A percentile compares a stretch with the other conserved stretches of the same genome.
Evolutionary conservation across 2,888 invertebrate species (phyloP).

Genomic region (Portevinia maculata): DNA sequence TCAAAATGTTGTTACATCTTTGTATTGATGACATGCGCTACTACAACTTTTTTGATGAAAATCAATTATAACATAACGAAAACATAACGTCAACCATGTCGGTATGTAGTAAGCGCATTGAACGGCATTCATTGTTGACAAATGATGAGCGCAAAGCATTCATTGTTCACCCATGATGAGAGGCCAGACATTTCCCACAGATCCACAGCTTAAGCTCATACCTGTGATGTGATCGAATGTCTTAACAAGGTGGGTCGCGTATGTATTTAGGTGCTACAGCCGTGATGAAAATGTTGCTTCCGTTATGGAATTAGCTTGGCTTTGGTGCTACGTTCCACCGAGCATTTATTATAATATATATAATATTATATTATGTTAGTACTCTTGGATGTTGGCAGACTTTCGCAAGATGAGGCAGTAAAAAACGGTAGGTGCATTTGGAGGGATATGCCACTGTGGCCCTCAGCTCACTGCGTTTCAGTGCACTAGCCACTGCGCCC

Average conservation of each 20-base stretch:
- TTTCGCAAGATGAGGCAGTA: too few species aligned
- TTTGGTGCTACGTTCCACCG: too few species aligned
- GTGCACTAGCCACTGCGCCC: too few species aligned
- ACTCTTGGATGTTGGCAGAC: too few species aligned
- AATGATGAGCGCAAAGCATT: conserved; percentile 37
- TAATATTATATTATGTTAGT: too few species aligned
- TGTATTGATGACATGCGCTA: neutral
- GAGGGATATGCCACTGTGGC: too few species aligned
- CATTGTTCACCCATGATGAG: conserved; percentile 45
- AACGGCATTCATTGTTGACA: conserved; percentile 46
- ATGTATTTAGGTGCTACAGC: conserved; percentile 17
- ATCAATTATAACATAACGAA: conserved; percentile 50
- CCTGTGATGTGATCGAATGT: conserved; percentile 22
- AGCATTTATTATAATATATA: too few species aligned
- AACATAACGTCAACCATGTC: conserved; percentile 23
- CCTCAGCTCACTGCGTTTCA: too few species aligned
- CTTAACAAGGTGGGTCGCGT: neutral
- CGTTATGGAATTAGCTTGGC: too few species aligned
- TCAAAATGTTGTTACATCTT: conserved; percentile 2
- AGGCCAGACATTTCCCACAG: conserved; percentile 54
- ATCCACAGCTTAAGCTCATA: conserved; percentile 4
- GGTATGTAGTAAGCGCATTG: conserved; percentile 33
- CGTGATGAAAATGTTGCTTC: neutral
- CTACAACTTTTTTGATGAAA: conserved; percentile 54
- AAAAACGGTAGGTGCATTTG: too few species aligned